Evolutionary conservation across 1,140 invertebrate genomes (phyloP).

Genomic region (Drosophila gunungcola): DNA sequence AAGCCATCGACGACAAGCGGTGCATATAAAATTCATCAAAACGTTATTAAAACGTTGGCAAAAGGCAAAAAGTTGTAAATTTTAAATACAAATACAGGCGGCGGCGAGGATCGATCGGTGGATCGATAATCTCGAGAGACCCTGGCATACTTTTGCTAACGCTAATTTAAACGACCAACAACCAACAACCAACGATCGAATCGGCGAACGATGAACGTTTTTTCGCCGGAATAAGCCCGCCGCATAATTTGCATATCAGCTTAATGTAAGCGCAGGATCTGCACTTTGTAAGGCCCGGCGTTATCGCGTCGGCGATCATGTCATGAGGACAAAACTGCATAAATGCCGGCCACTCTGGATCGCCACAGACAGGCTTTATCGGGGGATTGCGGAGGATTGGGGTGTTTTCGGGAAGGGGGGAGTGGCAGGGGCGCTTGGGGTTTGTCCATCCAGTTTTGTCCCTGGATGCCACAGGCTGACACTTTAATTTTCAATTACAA

Average conservation of each 20-base stretch:
- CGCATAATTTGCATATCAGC: constrained; percentile 82
- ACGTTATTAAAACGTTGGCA: constrained; percentile 77
- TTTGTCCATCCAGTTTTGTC: constrained; percentile 42
- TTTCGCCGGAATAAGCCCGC: constrained; percentile 66
- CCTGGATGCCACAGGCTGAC: constrained; percentile 77
- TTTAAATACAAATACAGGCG: constrained; percentile 76
- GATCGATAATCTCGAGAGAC: constrained; percentile 66
- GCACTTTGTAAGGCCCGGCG: constrained; percentile 65
- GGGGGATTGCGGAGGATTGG: background rate
- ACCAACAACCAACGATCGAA: constrained; percentile 50
- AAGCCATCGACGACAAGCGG: constrained; percentile 76
- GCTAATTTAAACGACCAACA: constrained; percentile 72
- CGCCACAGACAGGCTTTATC: constrained; percentile 1
- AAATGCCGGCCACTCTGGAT: constrained; percentile 23
- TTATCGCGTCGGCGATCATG: constrained; percentile 73
- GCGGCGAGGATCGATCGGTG: constrained; percentile 26
- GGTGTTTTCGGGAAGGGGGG: background rate
- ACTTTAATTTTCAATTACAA: constrained; percentile 84
- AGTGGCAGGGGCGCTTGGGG: background rate
- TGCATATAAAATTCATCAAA: constrained; percentile 82
- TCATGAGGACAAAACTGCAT: constrained; percentile 72
- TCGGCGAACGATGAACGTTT: constrained; percentile 50
- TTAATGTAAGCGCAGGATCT: constrained; percentile 73
- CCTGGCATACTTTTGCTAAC: constrained; percentile 74
- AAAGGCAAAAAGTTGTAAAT: constrained; percentile 74